These are phyloP conservation scores for Eurystomus gularis DNA, from an alignment of 2,113 vertebrate genomes.

Conservation along the genomic window DNA sequence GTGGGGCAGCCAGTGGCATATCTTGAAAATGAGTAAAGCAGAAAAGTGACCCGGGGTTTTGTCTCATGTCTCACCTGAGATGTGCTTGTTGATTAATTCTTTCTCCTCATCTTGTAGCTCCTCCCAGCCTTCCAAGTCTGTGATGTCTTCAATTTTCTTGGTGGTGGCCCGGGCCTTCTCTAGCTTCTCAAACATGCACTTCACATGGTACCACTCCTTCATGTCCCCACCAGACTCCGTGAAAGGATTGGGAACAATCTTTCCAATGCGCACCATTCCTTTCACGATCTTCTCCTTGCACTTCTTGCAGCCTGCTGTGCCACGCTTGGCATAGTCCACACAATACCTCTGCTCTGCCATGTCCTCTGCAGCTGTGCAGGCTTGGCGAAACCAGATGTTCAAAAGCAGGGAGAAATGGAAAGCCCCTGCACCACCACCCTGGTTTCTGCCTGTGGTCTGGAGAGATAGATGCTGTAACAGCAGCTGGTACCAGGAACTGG, in stretches of 20 bases:
- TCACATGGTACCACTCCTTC: constrained; percentile 98
- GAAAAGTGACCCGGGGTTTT: not conserved
- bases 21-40: fast-evolving
- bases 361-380: not conserved
- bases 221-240: constrained; percentile 95
- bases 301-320: constrained; percentile 95
- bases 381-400: not conserved
- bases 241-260: constrained; percentile 95
- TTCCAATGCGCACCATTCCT: constrained; percentile 91
- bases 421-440: not conserved
- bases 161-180: constrained; percentile 92
- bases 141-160: constrained; percentile 95
- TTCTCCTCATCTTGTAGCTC: constrained; percentile 91
- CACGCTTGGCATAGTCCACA: constrained; percentile 95
- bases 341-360: constrained; percentile 95
- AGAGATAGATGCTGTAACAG: not conserved
- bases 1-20: fast-evolving
- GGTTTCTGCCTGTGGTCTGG: not conserved
- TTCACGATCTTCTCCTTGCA: constrained; percentile 98
- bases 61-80: constrained; percentile 77
- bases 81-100: constrained; percentile 85
- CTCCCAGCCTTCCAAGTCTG: constrained; percentile 95
- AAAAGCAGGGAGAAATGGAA: not conserved
- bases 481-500: not conserved
- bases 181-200: constrained; percentile 97